Evolutionary conservation across 2,888 invertebrate species (phyloP).

Genomic region (Ashinkailepas kermadecensis): DNA sequence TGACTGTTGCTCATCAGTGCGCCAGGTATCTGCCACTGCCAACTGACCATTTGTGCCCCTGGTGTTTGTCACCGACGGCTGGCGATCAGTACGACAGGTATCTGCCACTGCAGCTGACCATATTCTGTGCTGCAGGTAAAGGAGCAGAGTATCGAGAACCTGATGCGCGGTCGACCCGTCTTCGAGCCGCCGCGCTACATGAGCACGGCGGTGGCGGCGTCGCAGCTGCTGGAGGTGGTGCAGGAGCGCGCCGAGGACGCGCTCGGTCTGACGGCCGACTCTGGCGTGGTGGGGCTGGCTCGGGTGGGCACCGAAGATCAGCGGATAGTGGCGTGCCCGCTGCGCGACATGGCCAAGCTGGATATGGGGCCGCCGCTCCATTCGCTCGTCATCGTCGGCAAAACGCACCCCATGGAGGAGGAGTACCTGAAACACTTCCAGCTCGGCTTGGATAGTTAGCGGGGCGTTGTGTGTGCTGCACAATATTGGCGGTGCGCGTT

Average conservation of each 20-base stretch:
- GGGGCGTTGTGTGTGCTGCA: no score
- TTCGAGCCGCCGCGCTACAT: slow-evolving; percentile 93
- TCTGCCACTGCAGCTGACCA: no score
- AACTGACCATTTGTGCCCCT: no score
- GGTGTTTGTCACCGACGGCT: no score
- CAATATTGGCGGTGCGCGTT: no score
- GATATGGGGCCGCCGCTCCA: slow-evolving; percentile 84
- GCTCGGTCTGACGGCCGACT: slow-evolving; percentile 48
- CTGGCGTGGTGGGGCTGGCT: slow-evolving; percentile 75
- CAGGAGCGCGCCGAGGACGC: slow-evolving; percentile 44
- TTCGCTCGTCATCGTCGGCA: slow-evolving; percentile 65
- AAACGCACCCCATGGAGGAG: slow-evolving; percentile 33
- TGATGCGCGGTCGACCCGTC: slow-evolving; percentile 78
- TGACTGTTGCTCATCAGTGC: no score
- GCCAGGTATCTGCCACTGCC: no score
- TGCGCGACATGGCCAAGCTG: slow-evolving; percentile 64
- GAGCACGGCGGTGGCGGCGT: slow-evolving; percentile 77
- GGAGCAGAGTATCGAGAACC: slow-evolving; percentile 89
- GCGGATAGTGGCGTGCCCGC: slow-evolving; percentile 67
- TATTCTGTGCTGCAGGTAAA: slow-evolving; percentile 68
- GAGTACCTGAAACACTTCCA: slow-evolving; percentile 25
- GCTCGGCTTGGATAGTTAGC: background rate
- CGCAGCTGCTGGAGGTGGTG: slow-evolving; percentile 72
- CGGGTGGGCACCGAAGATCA: slow-evolving; percentile 74
- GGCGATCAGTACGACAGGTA: no score